These are phyloP conservation scores for Dendrolimus pini DNA, from an alignment of 2,888 invertebrate species.

Conservation along the genomic window DNA sequence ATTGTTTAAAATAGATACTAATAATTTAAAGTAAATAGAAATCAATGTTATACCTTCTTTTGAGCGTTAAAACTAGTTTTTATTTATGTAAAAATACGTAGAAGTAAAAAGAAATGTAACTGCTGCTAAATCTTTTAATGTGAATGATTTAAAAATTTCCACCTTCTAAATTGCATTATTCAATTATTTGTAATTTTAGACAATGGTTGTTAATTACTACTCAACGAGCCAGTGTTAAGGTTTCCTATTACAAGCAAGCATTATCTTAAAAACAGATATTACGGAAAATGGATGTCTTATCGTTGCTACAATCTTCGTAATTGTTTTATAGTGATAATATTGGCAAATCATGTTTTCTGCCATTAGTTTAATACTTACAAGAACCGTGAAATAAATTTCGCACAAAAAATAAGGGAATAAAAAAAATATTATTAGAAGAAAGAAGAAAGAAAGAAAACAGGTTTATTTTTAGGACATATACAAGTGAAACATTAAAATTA, in stretches of 20 bases:
- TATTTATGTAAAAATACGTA: too few relatives aligned
- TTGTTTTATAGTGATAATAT: neutral
- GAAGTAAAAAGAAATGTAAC: neutral
- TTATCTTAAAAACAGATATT: neutral
- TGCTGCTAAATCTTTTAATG: conserved; percentile 12
- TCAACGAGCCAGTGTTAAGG: conserved; percentile 30
- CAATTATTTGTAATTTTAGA: conserved; percentile 36
- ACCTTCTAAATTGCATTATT: conserved; percentile 15
- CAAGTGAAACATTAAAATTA: too few relatives aligned
- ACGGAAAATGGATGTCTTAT: neutral
- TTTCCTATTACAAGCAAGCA: conserved; percentile 14
- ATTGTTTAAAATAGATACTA: too few relatives aligned
- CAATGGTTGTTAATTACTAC: conserved; percentile 45
- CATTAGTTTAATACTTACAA: too few relatives aligned
- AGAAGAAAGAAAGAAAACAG: too few relatives aligned
- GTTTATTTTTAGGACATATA: too few relatives aligned
- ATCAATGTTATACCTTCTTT: too few relatives aligned
- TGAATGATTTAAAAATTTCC: conserved; percentile 38
- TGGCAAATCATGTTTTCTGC: neutral
- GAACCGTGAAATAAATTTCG: too few relatives aligned
- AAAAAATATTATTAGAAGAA: too few relatives aligned
- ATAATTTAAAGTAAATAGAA: too few relatives aligned
- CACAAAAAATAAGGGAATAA: too few relatives aligned
- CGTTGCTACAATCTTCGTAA: neutral
- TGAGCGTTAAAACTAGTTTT: too few relatives aligned